These are phyloP conservation scores for Cotesia chilonis DNA, from an alignment of 1,140 invertebrate genomes.

Conservation along the genomic window DNA sequence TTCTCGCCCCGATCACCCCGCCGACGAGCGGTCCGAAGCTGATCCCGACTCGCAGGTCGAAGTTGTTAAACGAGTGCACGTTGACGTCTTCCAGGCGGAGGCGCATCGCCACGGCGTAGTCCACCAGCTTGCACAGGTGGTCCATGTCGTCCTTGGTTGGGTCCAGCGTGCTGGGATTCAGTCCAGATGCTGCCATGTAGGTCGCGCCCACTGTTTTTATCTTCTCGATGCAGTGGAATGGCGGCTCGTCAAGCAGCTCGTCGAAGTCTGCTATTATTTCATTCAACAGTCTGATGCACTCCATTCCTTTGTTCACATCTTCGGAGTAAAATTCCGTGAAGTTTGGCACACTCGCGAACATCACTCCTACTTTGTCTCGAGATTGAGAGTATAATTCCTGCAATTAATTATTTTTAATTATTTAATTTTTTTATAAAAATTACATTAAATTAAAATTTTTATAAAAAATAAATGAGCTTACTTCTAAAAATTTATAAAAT, in stretches of 20 bases:
- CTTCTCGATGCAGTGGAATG: conserved; percentile 95
- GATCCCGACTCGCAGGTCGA: conserved; percentile 93
- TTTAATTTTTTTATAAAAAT: conserved; percentile 10
- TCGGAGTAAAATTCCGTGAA: conserved; percentile 99
- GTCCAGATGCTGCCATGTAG: conserved; percentile 98
- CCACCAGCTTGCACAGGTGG: conserved; percentile 86
- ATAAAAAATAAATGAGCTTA: too few relatives aligned
- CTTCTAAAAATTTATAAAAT: too few relatives aligned
- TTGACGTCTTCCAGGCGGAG: conserved; percentile 92
- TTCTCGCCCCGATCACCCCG: conserved; percentile 95
- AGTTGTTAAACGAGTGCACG: conserved; percentile 97
- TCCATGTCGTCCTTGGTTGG: conserved; percentile 72
- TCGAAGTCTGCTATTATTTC: conserved; percentile 98
- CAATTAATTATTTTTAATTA: conserved; percentile 39
- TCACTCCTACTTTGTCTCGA: conserved; percentile 91
- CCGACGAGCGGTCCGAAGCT: conserved; percentile 94
- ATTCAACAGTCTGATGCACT: conserved; percentile 96
- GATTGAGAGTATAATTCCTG: conserved; percentile 96
- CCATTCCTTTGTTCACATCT: conserved; percentile 95
- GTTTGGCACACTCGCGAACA: conserved; percentile 98
- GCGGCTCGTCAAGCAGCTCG: conserved; percentile 86
- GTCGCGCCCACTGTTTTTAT: conserved; percentile 97
- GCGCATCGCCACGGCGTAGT: conserved; percentile 93
- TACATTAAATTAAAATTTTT: background rate
- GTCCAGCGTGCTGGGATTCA: conserved; percentile 76